phyloP scores from a whole-genome alignment of 2,888 invertebrate genomes.

The Machimus rusticus region DNA sequence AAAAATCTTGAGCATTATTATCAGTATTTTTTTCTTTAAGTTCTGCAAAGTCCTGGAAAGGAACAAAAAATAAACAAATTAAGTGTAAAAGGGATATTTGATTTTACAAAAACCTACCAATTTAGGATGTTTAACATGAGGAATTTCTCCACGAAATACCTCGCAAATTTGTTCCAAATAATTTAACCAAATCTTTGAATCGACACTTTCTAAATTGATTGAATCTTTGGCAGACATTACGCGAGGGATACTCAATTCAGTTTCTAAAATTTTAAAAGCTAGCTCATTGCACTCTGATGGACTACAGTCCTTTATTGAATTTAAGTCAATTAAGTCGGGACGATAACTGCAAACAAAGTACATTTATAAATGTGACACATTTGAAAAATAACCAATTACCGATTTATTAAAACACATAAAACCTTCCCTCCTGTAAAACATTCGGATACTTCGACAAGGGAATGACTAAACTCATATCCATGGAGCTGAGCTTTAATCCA shows the following conservation, averaged over 20 bases:
- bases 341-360: conserved; percentile 73
- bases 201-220: conserved; percentile 56
- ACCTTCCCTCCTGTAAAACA: conserved; percentile 61
- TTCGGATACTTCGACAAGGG: conserved; percentile 60
- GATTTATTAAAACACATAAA: conserved; percentile 60
- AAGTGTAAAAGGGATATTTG: not conserved
- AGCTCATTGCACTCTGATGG: conserved; percentile 76
- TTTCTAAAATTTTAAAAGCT: conserved; percentile 86
- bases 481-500: conserved; percentile 62
- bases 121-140: conserved; percentile 79
- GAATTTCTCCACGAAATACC: conserved; percentile 90
- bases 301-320: conserved; percentile 70
- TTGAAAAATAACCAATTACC: conserved; percentile 51
- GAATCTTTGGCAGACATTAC: conserved; percentile 81
- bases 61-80: not conserved
- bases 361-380: not conserved
- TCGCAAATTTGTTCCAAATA: conserved; percentile 90
- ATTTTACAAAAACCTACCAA: conserved; percentile 64
- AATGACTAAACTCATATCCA: conserved; percentile 57
- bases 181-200: conserved; percentile 68
- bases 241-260: conserved; percentile 77
- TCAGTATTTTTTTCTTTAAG: conserved; percentile 59
- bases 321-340: conserved; percentile 86
- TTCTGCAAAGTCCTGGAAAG: conserved; percentile 62
- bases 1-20: conserved; percentile 61